phyloP scores from a whole-genome alignment of 2,113 vertebrate species.

The Drymodes brunneopygia region DNA sequence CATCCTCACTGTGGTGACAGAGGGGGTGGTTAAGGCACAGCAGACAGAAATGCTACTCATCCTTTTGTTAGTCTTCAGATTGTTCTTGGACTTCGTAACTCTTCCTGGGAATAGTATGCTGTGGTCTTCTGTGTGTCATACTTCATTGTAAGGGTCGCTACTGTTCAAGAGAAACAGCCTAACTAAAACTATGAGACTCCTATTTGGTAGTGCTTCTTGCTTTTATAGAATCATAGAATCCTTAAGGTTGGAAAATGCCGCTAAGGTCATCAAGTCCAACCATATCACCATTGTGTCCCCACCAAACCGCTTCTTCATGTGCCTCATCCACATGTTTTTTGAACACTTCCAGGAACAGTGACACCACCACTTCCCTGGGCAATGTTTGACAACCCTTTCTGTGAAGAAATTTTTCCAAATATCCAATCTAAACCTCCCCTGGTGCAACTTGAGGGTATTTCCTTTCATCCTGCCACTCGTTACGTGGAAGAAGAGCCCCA shows the following conservation, averaged over 20 bases:
- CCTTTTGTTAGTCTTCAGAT: not conserved
- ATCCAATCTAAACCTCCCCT: not conserved
- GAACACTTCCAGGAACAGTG: not conserved
- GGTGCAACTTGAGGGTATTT: not conserved
- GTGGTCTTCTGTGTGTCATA: not conserved
- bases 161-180: not conserved
- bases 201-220: not conserved
- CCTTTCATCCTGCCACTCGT: not conserved
- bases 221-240: not conserved
- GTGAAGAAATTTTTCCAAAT: not conserved
- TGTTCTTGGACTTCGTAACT: not conserved
- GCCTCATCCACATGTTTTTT: not conserved
- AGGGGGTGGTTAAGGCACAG: not conserved
- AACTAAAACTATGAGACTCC: not conserved
- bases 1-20: not conserved
- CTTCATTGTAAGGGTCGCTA: not conserved
- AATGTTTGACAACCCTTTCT: not conserved
- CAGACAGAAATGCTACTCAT: not conserved
- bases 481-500: not conserved
- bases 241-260: not conserved
- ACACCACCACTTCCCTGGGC: not conserved
- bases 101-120: not conserved
- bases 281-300: not conserved
- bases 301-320: not conserved
- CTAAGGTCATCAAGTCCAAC: not conserved